A percentile compares a stretch with the other conserved stretches of the same genome.
These are phyloP conservation scores for Leptodactylus fuscus DNA, from an alignment of 2,113 vertebrate species.

Conservation along the genomic window DNA sequence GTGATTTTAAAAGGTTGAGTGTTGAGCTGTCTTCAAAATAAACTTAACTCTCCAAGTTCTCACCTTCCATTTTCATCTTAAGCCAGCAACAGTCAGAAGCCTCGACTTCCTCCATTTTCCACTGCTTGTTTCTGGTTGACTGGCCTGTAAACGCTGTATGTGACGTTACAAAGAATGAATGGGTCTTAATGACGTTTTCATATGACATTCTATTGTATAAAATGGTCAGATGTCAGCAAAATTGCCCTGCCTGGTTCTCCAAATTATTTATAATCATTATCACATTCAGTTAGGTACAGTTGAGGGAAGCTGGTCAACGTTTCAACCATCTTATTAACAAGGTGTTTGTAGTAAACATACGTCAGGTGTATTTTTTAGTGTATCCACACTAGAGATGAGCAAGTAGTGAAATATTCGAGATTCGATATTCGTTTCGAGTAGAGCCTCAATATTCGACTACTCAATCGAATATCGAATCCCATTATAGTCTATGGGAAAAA, in stretches of 20 bases:
- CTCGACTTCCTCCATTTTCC: constrained; percentile 46
- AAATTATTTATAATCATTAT: too few species aligned
- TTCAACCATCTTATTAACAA: too few species aligned
- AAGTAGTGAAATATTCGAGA: too few species aligned
- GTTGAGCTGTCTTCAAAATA: not conserved
- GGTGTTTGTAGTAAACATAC: too few species aligned
- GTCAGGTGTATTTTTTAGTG: not conserved
- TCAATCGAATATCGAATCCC: too few species aligned
- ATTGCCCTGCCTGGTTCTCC: not conserved
- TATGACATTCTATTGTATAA: not conserved
- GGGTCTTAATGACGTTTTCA: constrained; percentile 39
- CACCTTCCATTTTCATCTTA: constrained; percentile 49
- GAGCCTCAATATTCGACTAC: too few species aligned
- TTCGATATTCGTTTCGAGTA: too few species aligned
- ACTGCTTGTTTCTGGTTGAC: constrained; percentile 49
- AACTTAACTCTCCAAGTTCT: constrained; percentile 22
- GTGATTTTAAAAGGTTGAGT: not conserved
- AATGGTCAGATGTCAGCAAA: not conserved
- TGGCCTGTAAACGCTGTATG: constrained; percentile 47
- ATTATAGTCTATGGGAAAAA: too few species aligned
- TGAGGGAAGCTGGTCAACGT: too few species aligned
- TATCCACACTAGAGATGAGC: too few species aligned
- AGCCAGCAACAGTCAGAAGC: constrained; percentile 43
- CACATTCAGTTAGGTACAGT: too few species aligned
- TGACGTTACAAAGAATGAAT: constrained; percentile 44